Conservation (phyloP, 2,113 vertebrate species). For the Callaeas wilsoni region DNA sequence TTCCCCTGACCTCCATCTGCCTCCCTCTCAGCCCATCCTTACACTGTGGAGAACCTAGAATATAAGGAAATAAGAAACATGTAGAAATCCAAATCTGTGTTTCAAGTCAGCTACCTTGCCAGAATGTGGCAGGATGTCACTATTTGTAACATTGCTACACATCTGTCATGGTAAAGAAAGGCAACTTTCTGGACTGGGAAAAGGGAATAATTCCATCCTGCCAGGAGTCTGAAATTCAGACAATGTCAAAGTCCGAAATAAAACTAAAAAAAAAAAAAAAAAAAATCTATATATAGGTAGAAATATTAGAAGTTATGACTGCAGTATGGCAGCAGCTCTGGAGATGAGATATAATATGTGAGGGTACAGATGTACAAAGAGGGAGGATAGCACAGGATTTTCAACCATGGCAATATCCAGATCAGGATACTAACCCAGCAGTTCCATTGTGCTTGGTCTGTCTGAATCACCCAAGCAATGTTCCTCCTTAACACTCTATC, state of each 20-base stretch:
- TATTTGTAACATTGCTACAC: fast-evolving
- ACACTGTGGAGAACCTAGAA: not conserved
- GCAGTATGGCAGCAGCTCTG: not conserved
- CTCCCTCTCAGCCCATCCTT: not conserved
- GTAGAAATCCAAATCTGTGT: not conserved
- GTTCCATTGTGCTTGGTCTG: not conserved
- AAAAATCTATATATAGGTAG: not conserved
- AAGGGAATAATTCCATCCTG: not conserved
- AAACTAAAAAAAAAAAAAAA: not conserved
- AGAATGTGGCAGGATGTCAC: not conserved
- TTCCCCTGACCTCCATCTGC: not conserved
- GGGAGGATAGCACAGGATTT: not conserved
- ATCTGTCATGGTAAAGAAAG: not conserved
- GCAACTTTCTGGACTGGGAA: not conserved
- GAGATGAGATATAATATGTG: not conserved
- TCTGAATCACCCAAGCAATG: not conserved
- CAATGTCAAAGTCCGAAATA: not conserved
- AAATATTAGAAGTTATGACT: not conserved
- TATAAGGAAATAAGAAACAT: not conserved
- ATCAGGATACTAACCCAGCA: not conserved
- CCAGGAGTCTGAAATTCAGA: not conserved
- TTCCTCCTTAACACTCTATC: not conserved
- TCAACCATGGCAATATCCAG: not conserved
- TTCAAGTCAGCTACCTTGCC: not conserved
- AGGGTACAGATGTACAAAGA: not conserved